phyloP scores from a whole-genome alignment of 37 sponge, comb jelly and placozoan genomes.

The Theonella swinhoei region DNA sequence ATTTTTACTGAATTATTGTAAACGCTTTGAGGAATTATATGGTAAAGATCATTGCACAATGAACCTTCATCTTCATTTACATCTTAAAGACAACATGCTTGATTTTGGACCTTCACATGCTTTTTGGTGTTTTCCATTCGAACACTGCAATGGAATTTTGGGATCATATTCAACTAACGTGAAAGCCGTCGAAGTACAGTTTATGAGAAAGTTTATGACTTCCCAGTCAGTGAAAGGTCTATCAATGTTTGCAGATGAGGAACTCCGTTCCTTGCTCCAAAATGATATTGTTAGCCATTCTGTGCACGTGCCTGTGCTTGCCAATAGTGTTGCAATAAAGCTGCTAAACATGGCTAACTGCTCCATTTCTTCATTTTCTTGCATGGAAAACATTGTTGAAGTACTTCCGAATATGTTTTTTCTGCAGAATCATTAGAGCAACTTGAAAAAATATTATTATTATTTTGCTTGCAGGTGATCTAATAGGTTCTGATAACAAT shows the following conservation, averaged over 20 bases:
- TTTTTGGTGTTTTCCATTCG: slow-evolving; percentile 68
- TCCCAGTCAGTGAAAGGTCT: neutral
- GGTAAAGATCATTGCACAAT: slow-evolving; percentile 39
- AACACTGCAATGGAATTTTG: slow-evolving; percentile 61
- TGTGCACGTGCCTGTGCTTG: neutral
- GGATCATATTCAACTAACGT: slow-evolving; percentile 51
- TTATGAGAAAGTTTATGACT: slow-evolving; percentile 49
- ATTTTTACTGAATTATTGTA: slow-evolving; percentile 25
- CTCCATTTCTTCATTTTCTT: neutral
- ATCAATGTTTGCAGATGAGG: neutral
- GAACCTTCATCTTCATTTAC: slow-evolving; percentile 68
- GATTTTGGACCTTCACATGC: slow-evolving; percentile 66
- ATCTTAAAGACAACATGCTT: slow-evolving; percentile 39
- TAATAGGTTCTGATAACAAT: slow-evolving; percentile 39
- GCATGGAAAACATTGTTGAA: slow-evolving; percentile 20
- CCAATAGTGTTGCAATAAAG: neutral
- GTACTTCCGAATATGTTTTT: slow-evolving; percentile 20
- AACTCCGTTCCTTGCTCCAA: neutral
- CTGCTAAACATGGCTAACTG: neutral
- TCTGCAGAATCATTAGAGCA: neutral
- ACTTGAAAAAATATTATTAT: slow-evolving; percentile 7
- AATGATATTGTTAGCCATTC: neutral
- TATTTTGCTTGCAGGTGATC: slow-evolving; percentile 19
- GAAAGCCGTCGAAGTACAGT: slow-evolving; percentile 43
- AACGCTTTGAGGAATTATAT: slow-evolving; percentile 40